These are phyloP conservation scores for Eulemur rubriventer DNA, from an alignment of 2,797 vertebrate genomes.

Conservation along the genomic window DNA sequence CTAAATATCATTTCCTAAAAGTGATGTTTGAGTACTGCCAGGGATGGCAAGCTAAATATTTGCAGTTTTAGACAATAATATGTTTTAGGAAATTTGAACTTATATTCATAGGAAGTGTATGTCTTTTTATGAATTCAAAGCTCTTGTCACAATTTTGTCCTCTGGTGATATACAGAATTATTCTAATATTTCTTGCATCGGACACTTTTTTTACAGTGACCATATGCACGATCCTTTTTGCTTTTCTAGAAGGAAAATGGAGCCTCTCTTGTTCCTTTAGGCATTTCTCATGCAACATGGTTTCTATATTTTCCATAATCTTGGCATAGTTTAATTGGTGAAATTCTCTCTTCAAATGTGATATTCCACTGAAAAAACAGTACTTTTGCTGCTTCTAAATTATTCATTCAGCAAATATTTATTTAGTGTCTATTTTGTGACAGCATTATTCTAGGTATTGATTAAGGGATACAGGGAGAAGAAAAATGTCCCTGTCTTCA, in stretches of 20 bases:
- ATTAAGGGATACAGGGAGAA: not conserved
- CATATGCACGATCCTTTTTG: not conserved
- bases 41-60: not conserved
- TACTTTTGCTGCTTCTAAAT: not conserved
- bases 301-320: not conserved
- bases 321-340: not conserved
- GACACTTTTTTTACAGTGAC: not conserved
- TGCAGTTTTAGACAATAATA: not conserved
- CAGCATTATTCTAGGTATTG: not conserved
- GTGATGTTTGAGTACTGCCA: not conserved
- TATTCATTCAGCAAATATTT: not conserved
- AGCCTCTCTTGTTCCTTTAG: not conserved
- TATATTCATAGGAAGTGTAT: not conserved
- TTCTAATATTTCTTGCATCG: not conserved
- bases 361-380: not conserved
- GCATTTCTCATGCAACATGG: not conserved
- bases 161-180: not conserved
- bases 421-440: not conserved
- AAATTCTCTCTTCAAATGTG: conserved; percentile 32
- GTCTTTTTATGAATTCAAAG: not conserved
- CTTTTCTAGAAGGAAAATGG: not conserved
- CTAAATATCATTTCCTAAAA: not conserved
- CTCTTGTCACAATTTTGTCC: not conserved
- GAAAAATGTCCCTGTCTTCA: not conserved
- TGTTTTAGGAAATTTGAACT: not conserved